Evolutionary conservation across 2,888 invertebrate genomes (phyloP).

Genomic region (Drosophila ezoana): DNA sequence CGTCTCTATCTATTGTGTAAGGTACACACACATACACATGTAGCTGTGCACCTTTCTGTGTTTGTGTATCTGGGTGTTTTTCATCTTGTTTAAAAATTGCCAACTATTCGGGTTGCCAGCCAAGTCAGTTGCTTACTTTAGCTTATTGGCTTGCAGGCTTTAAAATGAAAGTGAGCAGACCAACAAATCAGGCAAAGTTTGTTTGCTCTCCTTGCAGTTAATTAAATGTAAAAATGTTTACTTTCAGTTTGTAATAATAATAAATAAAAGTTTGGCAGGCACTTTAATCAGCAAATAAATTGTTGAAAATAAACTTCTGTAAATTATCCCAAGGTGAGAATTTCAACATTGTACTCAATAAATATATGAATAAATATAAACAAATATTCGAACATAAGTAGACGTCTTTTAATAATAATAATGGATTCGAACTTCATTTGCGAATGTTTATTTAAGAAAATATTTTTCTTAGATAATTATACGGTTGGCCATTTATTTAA

Average conservation of each 20-base stretch:
- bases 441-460: too few relatives aligned
- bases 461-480: too few relatives aligned
- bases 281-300: background rate
- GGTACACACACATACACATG: constrained; percentile 49
- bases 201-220: constrained; percentile 6
- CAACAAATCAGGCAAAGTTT: constrained; percentile 13
- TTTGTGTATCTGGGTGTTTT: constrained; percentile 44
- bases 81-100: constrained; percentile 60
- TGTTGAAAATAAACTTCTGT: background rate
- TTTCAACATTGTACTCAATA: too few relatives aligned
- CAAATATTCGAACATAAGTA: too few relatives aligned
- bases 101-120: constrained; percentile 39
- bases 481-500: too few relatives aligned
- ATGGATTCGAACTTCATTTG: too few relatives aligned
- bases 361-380: too few relatives aligned
- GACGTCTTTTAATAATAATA: too few relatives aligned
- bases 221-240: constrained; percentile 34
- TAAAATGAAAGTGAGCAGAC: constrained; percentile 1
- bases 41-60: constrained; percentile 35
- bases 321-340: too few relatives aligned
- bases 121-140: constrained; percentile 38
- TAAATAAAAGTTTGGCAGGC: background rate
- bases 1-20: constrained; percentile 41
- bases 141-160: constrained; percentile 57
- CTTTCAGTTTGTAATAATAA: background rate